These are phyloP conservation scores for Petroica traversi DNA, from an alignment of 2,113 vertebrate species.

Conservation along the genomic window DNA sequence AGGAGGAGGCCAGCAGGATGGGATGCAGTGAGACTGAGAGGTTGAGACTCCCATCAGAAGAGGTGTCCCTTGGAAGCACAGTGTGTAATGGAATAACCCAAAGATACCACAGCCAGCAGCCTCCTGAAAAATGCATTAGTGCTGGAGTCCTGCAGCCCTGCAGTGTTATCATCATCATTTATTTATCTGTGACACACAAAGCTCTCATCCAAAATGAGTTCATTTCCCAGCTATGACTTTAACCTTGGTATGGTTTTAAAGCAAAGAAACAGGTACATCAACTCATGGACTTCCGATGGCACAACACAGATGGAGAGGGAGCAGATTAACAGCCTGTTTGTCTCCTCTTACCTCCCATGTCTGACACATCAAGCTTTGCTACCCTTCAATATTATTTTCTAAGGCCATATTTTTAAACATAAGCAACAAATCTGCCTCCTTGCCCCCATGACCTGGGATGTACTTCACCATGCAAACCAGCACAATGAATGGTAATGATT, in stretches of 20 bases:
- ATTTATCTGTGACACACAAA: conserved; percentile 27
- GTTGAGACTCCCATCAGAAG: background rate
- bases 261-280: background rate
- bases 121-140: conserved; percentile 40
- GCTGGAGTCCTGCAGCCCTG: background rate
- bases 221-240: background rate
- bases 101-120: background rate
- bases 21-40: background rate
- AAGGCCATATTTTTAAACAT: background rate
- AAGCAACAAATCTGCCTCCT: background rate
- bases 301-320: background rate
- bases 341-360: background rate
- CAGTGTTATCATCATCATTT: background rate
- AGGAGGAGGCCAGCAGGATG: background rate
- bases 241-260: background rate
- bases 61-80: background rate
- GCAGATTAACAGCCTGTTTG: background rate
- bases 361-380: background rate
- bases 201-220: background rate
- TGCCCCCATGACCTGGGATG: background rate
- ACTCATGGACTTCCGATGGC: background rate
- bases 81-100: background rate
- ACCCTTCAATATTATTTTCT: background rate
- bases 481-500: background rate
- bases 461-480: background rate